phyloP scores from a whole-genome alignment of 2,888 invertebrate genomes.

The Eumerus sabulonum region DNA sequence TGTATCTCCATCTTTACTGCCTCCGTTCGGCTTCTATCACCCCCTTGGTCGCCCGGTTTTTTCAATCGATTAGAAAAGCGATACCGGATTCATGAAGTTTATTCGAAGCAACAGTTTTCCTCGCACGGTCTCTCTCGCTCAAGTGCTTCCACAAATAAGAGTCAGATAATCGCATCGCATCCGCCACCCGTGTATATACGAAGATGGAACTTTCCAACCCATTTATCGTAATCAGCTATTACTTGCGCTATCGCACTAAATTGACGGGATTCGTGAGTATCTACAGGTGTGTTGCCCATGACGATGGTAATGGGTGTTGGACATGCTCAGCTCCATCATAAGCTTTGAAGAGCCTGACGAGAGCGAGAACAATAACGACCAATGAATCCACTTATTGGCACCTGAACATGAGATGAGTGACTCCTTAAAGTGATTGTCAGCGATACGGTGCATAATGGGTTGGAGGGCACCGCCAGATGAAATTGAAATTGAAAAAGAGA shows the following conservation, averaged over 20 bases:
- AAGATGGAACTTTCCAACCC: slow-evolving; percentile 10
- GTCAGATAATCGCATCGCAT: too few relatives aligned
- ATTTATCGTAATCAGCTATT: slow-evolving; percentile 25
- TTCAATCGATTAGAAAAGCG: slow-evolving; percentile 39
- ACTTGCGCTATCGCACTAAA: slow-evolving; percentile 21
- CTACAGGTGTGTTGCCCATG: slow-evolving; percentile 61
- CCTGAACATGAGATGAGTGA: slow-evolving; percentile 37
- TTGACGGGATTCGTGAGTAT: slow-evolving; percentile 17
- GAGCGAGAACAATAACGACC: slow-evolving; percentile 52
- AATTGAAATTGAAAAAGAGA: slow-evolving; percentile 28
- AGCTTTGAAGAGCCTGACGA: slow-evolving; percentile 15
- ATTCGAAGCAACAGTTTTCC: slow-evolving; percentile 59
- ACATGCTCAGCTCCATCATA: slow-evolving; percentile 54
- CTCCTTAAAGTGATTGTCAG: slow-evolving; percentile 9
- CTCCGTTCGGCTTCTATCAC: too few relatives aligned
- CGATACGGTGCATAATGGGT: too few relatives aligned
- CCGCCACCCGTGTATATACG: too few relatives aligned
- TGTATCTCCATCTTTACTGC: too few relatives aligned
- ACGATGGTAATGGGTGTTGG: slow-evolving; percentile 49
- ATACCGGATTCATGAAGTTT: slow-evolving; percentile 26
- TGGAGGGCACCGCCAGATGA: slow-evolving; percentile 11
- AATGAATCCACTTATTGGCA: slow-evolving; percentile 54
- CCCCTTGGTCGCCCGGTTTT: too few relatives aligned
- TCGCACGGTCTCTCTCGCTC: slow-evolving; percentile 23
- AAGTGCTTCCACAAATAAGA: neutral